phyloP scores from a whole-genome alignment of 2,888 invertebrate genomes.

The Oscheius sp. region DNA sequence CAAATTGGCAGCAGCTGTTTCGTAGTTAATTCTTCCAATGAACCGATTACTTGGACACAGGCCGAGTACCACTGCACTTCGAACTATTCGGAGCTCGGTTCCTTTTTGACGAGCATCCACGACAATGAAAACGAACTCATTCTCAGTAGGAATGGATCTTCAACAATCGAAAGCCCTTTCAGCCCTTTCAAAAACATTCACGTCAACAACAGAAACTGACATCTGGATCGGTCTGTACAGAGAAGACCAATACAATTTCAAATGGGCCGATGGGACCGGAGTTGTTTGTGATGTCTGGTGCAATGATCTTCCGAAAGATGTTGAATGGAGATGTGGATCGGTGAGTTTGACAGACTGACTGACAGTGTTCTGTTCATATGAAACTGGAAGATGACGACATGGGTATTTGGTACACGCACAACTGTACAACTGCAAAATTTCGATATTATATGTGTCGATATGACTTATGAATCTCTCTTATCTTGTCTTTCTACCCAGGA shows the following conservation, averaged over 20 bases:
- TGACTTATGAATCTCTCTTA: not conserved
- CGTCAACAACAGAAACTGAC: not conserved
- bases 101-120: not conserved
- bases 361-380: not conserved
- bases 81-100: not conserved
- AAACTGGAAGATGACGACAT: not conserved
- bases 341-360: not conserved
- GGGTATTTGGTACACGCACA: not conserved
- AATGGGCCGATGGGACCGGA: constrained; percentile 4
- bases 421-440: not conserved
- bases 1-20: constrained; percentile 1
- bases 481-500: not conserved
- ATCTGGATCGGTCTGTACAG: not conserved
- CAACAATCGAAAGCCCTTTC: too few relatives aligned
- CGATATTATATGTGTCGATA: not conserved
- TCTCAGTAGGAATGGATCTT: not conserved
- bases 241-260: not conserved
- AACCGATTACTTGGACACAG: not conserved
- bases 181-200: too few relatives aligned
- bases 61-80: not conserved
- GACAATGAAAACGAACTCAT: not conserved
- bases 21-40: not conserved
- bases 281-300: not conserved
- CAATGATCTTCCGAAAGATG: not conserved
- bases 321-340: not conserved